Conservation (phyloP, 30 jellyfish, hydroid and myxozoan genomes). For the Aurelia aurita complex sp. Pacific region DNA sequence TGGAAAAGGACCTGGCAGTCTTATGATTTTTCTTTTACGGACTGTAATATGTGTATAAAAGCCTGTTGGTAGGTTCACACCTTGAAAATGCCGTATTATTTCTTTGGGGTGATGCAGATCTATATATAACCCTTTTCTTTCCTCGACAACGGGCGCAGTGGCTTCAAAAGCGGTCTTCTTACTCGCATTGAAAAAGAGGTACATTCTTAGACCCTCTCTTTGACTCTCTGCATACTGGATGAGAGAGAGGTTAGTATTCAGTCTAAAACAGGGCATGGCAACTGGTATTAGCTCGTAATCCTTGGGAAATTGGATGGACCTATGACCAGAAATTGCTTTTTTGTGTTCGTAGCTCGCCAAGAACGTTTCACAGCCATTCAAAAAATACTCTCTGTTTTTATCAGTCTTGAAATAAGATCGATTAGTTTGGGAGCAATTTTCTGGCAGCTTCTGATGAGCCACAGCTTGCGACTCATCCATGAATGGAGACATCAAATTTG, state of each 20-base stretch:
- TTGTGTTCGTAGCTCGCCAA: neutral
- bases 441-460: slow-evolving; percentile 25
- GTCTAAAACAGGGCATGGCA: slow-evolving; percentile 45
- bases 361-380: slow-evolving; percentile 28
- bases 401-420: slow-evolving; percentile 7
- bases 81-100: neutral
- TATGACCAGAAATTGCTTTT: neutral
- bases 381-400: slow-evolving; percentile 29
- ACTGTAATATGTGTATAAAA: slow-evolving; percentile 1
- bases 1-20: slow-evolving; percentile 6
- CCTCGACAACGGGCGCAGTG: neutral
- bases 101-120: slow-evolving; percentile 17
- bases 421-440: slow-evolving; percentile 23
- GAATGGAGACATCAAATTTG: neutral
- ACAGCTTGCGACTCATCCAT: slow-evolving; percentile 1
- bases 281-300: neutral
- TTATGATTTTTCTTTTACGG: neutral
- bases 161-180: neutral
- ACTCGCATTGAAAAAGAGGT: slow-evolving; percentile 14
- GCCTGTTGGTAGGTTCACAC: slow-evolving; percentile 9
- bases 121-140: neutral
- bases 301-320: slow-evolving; percentile 16
- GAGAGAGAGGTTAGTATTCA: slow-evolving; percentile 2
- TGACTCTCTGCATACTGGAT: slow-evolving; percentile 21
- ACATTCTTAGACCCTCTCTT: slow-evolving; percentile 25